Percentiles rank a stretch among this genome's conserved stretches.
Evolutionary conservation across 2,888 invertebrate genomes (phyloP).

Genomic region (Stenotaenia linearis): DNA sequence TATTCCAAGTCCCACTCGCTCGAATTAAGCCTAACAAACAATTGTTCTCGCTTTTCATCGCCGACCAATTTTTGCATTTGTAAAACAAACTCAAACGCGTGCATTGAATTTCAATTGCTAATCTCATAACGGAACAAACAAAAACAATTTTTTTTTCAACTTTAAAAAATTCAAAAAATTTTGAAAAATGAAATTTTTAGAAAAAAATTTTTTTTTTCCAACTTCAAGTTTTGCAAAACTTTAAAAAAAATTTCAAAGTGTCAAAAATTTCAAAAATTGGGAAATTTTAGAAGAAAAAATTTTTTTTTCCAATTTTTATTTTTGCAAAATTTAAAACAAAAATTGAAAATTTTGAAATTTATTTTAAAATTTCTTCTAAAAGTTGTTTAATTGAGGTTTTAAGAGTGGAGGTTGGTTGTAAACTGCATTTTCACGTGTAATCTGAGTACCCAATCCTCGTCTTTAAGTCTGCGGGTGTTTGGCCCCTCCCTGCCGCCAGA

Average conservation of each 20-base stretch:
- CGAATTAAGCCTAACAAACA: not conserved
- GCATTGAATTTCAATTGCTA: constrained; percentile 4
- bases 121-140: not conserved
- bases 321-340: no score
- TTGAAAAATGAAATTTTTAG: not conserved
- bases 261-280: no score
- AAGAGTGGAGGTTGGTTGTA: not conserved
- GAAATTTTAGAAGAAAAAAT: no score
- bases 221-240: no score
- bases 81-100: not conserved
- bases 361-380: no score
- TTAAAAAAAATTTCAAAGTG: no score
- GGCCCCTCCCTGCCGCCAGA: constrained; percentile 26
- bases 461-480: constrained; percentile 26
- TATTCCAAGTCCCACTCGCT: no score
- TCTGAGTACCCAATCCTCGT: not conserved
- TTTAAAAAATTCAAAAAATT: not conserved
- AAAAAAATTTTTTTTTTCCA: not conserved
- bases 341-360: no score
- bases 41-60: not conserved
- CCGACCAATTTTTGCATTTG: not conserved
- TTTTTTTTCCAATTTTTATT: no score
- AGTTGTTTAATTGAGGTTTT: not conserved
- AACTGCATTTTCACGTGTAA: not conserved
- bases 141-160: not conserved